Percentiles rank a stretch among this genome's conserved stretches.
These are phyloP conservation scores for Champsocephalus esox DNA, from an alignment of 2,797 vertebrate species.

Conservation along the genomic window DNA sequence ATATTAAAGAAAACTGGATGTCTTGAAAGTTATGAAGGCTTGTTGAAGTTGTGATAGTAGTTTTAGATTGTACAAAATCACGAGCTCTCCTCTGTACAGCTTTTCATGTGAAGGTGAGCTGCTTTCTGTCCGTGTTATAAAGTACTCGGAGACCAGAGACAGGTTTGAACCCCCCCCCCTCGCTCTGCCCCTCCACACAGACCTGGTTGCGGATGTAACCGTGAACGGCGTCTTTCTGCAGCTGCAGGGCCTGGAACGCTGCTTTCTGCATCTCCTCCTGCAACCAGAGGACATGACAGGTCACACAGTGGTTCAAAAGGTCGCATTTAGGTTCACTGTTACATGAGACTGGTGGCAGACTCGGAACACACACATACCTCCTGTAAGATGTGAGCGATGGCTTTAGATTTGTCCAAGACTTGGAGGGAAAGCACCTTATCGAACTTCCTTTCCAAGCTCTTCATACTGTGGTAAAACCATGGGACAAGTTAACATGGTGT, in stretches of 20 bases:
- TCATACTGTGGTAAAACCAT: constrained; percentile 83
- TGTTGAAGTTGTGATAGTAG: neutral
- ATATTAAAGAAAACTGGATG: neutral
- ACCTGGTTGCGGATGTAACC: constrained; percentile 94
- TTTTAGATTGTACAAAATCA: neutral
- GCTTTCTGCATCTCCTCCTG: constrained; percentile 96
- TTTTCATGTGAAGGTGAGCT: neutral
- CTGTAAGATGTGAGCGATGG: constrained; percentile 91
- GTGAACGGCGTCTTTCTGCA: constrained; percentile 93
- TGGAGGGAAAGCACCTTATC: constrained; percentile 92
- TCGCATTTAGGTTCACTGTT: neutral
- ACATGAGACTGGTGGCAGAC: neutral
- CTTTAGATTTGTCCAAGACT: constrained; percentile 94
- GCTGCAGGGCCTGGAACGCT: constrained; percentile 94
- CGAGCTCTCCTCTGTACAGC: neutral
- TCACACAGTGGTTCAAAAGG: neutral
- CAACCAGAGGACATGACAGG: neutral
- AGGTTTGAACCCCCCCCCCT: neutral
- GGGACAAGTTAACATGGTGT: neutral
- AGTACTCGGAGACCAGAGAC: neutral
- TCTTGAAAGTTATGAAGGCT: neutral
- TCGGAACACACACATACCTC: constrained; percentile 84
- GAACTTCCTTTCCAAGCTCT: constrained; percentile 91
- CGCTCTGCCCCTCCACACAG: constrained; percentile 11
- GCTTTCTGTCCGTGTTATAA: neutral